phyloP scores from a whole-genome alignment of 2,797 vertebrate genomes.

The Centroberyx gerrardi region DNA sequence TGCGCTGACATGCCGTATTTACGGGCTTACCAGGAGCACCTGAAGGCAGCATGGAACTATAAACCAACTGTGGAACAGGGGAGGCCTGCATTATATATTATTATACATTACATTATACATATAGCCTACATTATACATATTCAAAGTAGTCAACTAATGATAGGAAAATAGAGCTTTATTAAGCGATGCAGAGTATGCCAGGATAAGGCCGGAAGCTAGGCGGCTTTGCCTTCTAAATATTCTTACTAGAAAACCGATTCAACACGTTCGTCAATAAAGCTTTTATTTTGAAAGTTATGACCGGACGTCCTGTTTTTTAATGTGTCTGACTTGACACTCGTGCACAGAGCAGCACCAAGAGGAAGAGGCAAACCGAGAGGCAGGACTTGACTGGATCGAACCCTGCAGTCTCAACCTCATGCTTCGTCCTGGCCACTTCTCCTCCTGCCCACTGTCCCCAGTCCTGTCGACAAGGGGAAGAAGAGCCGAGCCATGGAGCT shows the following conservation, averaged over 20 bases:
- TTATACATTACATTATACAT: conserved; percentile 24
- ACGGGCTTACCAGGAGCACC: no score
- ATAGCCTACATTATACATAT: neutral
- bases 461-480: conserved; percentile 44
- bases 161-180: conserved; percentile 6
- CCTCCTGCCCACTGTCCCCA: conserved; percentile 53
- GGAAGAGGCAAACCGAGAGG: conserved; percentile 69
- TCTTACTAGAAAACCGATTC: no score
- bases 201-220: no score
- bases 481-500: conserved; percentile 82
- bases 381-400: conserved; percentile 73
- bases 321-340: conserved; percentile 1
- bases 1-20: no score
- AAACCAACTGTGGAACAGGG: conserved; percentile 33
- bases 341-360: conserved; percentile 15
- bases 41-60: no score
- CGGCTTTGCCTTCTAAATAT: no score
- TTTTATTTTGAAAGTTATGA: neutral
- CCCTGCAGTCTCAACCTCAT: conserved; percentile 80
- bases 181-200: no score
- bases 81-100: conserved; percentile 41
- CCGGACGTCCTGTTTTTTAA: conserved; percentile 33
- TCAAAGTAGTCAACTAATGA: conserved; percentile 32
- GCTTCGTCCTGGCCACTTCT: conserved; percentile 78
- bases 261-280: no score